phyloP scores from a whole-genome alignment of 2,113 vertebrate genomes.

The Actinemys pallida region DNA sequence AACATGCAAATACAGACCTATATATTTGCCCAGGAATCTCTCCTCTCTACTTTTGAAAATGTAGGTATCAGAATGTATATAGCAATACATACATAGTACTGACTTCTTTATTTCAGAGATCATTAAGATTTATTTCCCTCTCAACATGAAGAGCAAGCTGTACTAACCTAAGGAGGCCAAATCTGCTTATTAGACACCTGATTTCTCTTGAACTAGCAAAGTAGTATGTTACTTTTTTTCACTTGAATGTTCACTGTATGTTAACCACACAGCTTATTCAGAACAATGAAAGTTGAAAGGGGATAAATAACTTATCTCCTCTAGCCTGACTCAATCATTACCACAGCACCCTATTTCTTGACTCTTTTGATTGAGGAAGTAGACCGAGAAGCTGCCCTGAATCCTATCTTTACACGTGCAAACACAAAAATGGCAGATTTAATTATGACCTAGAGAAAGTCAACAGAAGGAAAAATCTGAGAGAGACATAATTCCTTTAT shows the following conservation, averaged over 20 bases:
- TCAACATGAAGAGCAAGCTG: neutral
- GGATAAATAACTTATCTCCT: neutral
- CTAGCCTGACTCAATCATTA: neutral
- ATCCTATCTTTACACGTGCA: neutral
- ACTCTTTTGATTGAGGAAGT: neutral
- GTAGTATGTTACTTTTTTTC: neutral
- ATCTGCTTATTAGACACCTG: neutral
- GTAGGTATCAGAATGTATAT: neutral
- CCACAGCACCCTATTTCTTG: neutral
- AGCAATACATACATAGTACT: accelerated
- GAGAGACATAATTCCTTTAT: neutral
- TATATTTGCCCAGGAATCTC: accelerated
- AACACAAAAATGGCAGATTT: neutral
- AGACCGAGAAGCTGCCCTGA: neutral
- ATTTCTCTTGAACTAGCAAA: neutral
- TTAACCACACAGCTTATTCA: neutral
- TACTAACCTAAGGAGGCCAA: neutral
- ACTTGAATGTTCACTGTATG: too few species aligned
- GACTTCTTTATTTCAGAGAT: neutral
- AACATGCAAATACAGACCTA: neutral
- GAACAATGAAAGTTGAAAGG: neutral
- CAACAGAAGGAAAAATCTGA: neutral
- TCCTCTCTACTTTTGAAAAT: neutral
- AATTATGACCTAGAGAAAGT: neutral
- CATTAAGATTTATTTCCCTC: neutral